phyloP scores from a whole-genome alignment of 2,113 vertebrate species.

The Gambusia holbrooki region DNA sequence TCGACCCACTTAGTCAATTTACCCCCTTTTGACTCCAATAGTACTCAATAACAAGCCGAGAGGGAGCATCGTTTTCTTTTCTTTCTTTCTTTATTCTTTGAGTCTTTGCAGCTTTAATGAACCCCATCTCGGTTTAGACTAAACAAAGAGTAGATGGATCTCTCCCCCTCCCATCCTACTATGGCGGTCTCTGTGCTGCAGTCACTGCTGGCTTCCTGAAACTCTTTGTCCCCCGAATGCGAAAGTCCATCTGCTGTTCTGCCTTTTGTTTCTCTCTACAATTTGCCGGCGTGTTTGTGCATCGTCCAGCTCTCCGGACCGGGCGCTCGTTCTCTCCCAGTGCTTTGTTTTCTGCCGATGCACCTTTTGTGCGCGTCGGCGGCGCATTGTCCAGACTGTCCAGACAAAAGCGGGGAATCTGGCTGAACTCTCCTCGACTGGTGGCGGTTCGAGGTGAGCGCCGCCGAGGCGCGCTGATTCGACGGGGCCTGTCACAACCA shows the following conservation, averaged over 20 bases:
- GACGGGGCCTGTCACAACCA: background rate
- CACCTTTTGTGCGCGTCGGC: background rate
- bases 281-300: background rate
- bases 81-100: conserved; percentile 21
- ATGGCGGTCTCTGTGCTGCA: conserved; percentile 26
- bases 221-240: conserved; percentile 11
- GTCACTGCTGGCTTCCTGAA: conserved; percentile 45
- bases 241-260: conserved; percentile 28
- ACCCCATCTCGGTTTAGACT: conserved; percentile 23
- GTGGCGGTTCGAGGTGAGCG: conserved; percentile 12
- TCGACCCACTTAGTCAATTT: conserved; percentile 69
- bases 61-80: conserved; percentile 36
- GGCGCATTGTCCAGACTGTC: background rate
- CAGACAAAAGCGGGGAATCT: conserved; percentile 12
- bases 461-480: conserved; percentile 30
- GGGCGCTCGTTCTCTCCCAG: no score
- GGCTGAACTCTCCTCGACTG: conserved; percentile 8
- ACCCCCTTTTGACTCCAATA: conserved; percentile 69
- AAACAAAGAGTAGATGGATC: conserved; percentile 36
- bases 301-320: conserved; percentile 10
- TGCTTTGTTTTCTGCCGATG: background rate
- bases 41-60: conserved; percentile 49
- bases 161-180: conserved; percentile 6
- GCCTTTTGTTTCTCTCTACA: conserved; percentile 13
- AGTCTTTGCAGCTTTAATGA: conserved; percentile 28